These are phyloP conservation scores for Neoniphon sammara DNA, from an alignment of 2,797 vertebrate species.

Conservation along the genomic window DNA sequence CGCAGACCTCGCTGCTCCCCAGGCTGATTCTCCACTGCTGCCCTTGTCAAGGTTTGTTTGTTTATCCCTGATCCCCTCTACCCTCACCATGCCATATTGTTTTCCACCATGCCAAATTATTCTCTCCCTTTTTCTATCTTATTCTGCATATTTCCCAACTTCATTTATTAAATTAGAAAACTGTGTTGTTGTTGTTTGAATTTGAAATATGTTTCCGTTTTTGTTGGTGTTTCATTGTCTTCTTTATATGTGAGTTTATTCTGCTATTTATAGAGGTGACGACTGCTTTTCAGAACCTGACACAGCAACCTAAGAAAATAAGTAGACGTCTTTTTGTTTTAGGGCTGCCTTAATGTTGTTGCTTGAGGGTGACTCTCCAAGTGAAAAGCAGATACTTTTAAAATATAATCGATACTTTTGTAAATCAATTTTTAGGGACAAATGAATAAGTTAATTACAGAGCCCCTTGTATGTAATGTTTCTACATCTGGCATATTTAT, in stretches of 20 bases:
- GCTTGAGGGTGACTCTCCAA: background rate
- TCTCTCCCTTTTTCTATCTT: constrained; percentile 70
- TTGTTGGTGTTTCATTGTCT: constrained; percentile 51
- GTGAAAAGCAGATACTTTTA: background rate
- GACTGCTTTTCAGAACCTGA: constrained; percentile 6
- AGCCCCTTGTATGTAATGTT: constrained; percentile 17
- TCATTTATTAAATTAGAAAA: constrained; percentile 77
- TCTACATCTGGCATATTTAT: constrained; percentile 47
- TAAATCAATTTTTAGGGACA: constrained; percentile 37
- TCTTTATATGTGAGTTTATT: constrained; percentile 33
- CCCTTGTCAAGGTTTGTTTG: constrained; percentile 84
- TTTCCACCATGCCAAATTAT: constrained; percentile 72
- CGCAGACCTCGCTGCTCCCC: constrained; percentile 74
- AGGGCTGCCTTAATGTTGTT: constrained; percentile 11
- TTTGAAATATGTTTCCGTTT: constrained; percentile 64
- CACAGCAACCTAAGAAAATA: constrained; percentile 31
- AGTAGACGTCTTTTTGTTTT: constrained; percentile 34
- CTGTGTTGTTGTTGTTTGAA: constrained; percentile 60
- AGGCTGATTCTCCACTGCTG: constrained; percentile 73
- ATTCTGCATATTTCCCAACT: constrained; percentile 79
- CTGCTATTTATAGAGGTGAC: constrained; percentile 28
- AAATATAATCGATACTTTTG: constrained; percentile 4
- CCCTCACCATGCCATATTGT: constrained; percentile 69
- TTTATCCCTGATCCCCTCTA: constrained; percentile 73
- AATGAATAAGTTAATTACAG: constrained; percentile 2